These are phyloP conservation scores for Parotocinclus haroldoi DNA, from an alignment of 2,797 vertebrate species.

Conservation along the genomic window DNA sequence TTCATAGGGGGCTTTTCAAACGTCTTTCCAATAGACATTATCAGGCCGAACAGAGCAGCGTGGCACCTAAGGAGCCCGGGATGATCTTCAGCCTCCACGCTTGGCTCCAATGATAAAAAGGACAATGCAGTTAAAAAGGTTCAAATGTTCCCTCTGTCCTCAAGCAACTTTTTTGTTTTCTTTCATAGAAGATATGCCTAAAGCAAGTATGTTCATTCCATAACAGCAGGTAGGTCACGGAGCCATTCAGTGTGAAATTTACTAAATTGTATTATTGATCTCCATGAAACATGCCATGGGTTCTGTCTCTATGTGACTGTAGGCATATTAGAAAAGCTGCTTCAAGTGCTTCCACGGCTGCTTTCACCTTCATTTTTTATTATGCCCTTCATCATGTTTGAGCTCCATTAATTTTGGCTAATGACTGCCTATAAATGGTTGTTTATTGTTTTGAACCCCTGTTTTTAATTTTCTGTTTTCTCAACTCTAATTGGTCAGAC, in stretches of 20 bases:
- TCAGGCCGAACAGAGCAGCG: constrained; percentile 63
- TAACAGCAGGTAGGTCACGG: constrained; percentile 72
- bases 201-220: constrained; percentile 71
- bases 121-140: constrained; percentile 74
- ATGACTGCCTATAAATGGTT: too few relatives aligned
- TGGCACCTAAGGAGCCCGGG: constrained; percentile 63
- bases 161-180: constrained; percentile 64
- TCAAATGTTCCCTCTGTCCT: constrained; percentile 70
- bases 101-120: constrained; percentile 71
- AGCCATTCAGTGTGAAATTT: constrained; percentile 72
- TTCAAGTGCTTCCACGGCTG: constrained; percentile 14
- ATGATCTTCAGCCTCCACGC: constrained; percentile 69
- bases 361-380: background rate
- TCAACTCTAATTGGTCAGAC: constrained; percentile 44
- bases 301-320: constrained; percentile 65
- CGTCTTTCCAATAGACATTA: constrained; percentile 24
- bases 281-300: constrained; percentile 66
- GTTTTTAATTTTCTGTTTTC: constrained; percentile 25
- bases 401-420: too few relatives aligned
- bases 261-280: constrained; percentile 79
- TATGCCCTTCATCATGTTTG: too few relatives aligned
- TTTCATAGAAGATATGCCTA: constrained; percentile 62
- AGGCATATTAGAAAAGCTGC: constrained; percentile 40
- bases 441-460: too few relatives aligned
- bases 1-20: constrained; percentile 21